These are phyloP conservation scores for Recurvirostra avosetta DNA, from an alignment of 2,113 vertebrate genomes.

Conservation along the genomic window DNA sequence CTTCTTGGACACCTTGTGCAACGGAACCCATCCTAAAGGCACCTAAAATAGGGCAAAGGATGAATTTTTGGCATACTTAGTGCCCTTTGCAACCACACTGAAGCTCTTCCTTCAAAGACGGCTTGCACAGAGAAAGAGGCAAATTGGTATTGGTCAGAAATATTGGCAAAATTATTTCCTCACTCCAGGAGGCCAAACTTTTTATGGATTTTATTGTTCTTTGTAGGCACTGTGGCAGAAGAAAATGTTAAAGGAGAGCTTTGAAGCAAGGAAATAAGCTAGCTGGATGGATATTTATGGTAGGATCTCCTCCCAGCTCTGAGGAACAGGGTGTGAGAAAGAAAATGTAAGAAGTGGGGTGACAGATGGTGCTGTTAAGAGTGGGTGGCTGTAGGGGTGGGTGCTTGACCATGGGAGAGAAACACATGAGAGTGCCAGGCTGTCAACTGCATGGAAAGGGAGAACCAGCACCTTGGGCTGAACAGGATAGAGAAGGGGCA, in stretches of 20 bases:
- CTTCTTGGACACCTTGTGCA: background rate
- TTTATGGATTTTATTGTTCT: slow-evolving; percentile 31
- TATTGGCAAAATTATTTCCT: background rate
- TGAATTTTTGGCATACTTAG: background rate
- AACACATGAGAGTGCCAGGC: accelerated
- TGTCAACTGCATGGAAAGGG: background rate
- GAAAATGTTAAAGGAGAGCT: background rate
- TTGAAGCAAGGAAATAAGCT: slow-evolving; percentile 25
- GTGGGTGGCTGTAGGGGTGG: background rate
- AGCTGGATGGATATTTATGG: background rate
- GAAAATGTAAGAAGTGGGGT: background rate
- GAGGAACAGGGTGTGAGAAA: background rate
- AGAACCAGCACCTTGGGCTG: background rate
- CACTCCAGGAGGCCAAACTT: background rate
- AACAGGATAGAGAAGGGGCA: background rate
- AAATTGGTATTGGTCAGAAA: background rate
- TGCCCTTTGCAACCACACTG: background rate
- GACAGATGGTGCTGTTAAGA: background rate
- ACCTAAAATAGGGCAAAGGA: background rate
- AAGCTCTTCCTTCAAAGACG: background rate
- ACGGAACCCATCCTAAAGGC: background rate
- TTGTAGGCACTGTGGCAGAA: background rate
- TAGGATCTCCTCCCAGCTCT: background rate
- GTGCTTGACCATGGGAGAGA: background rate
- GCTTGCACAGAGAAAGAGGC: background rate